phyloP scores from a whole-genome alignment of 2,888 invertebrate species.

The Spatulosminthurus flaviceps region DNA sequence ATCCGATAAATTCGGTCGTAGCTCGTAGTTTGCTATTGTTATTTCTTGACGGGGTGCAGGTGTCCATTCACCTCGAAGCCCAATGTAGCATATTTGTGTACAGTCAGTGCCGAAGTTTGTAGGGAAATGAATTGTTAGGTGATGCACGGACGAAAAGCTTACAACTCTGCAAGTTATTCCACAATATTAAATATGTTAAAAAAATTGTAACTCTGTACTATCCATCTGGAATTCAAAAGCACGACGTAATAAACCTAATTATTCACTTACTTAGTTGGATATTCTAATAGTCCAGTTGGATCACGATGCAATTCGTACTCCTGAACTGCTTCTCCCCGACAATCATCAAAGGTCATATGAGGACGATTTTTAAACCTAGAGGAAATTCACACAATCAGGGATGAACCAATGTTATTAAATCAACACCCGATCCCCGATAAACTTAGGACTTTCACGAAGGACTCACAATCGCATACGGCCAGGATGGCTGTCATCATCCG shows the following conservation, averaged over 20 bases:
- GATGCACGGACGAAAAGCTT: conserved; percentile 87
- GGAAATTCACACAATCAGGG: neutral
- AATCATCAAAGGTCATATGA: conserved; percentile 94
- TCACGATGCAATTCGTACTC: conserved; percentile 87
- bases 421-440: neutral
- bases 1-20: conserved; percentile 83
- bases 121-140: conserved; percentile 90
- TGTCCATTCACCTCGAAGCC: conserved; percentile 93
- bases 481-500: conserved; percentile 86
- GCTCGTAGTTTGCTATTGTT: conserved; percentile 90
- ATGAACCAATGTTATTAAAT: neutral
- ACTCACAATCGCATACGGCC: conserved; percentile 86
- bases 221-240: too few species aligned
- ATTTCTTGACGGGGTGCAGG: conserved; percentile 87
- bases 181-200: too few species aligned
- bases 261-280: conserved; percentile 84
- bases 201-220: too few species aligned
- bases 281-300: conserved; percentile 81
- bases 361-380: conserved; percentile 90
- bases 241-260: neutral
- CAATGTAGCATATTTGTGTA: conserved; percentile 92
- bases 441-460: neutral
- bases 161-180: conserved; percentile 76
- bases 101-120: conserved; percentile 86
- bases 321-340: conserved; percentile 79